A percentile compares a stretch with the other conserved stretches of the same genome.
phyloP scores from a whole-genome alignment of 2,888 invertebrate species.

The Andrena dorsata region DNA sequence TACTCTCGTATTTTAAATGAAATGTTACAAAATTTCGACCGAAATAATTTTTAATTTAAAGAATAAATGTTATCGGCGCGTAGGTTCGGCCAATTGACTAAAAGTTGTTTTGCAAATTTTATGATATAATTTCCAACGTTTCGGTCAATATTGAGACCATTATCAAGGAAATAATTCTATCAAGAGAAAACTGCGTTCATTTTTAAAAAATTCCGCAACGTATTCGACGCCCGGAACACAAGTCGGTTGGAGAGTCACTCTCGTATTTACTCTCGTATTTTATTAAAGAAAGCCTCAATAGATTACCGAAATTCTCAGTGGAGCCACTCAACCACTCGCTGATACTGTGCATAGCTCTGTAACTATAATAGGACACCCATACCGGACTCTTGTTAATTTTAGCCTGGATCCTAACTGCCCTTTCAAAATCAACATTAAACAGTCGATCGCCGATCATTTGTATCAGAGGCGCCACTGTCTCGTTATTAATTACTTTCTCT shows the following conservation, averaged over 20 bases:
- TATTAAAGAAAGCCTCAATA: neutral
- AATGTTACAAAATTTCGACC: too few relatives aligned
- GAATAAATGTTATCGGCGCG: too few relatives aligned
- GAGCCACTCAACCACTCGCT: conserved; percentile 85
- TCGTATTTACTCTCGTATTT: neutral
- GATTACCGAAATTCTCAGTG: conserved; percentile 31
- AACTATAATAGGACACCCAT: conserved; percentile 87
- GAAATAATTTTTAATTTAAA: too few relatives aligned
- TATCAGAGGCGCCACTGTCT: conserved; percentile 75
- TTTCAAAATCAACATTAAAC: conserved; percentile 87
- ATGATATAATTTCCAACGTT: too few relatives aligned
- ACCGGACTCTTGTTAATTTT: conserved; percentile 86
- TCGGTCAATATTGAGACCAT: too few relatives aligned
- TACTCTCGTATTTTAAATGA: neutral
- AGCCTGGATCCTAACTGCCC: conserved; percentile 87
- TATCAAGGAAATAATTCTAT: too few relatives aligned
- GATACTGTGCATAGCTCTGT: conserved; percentile 86
- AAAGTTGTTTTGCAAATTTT: too few relatives aligned
- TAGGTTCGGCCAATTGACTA: too few relatives aligned
- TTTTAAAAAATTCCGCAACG: too few relatives aligned
- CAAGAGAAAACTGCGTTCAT: too few relatives aligned
- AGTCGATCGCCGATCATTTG: conserved; percentile 88
- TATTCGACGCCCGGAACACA: too few relatives aligned
- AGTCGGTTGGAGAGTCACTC: too few relatives aligned
- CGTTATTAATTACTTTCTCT: conserved; percentile 84